Conservation (phyloP, 2,797 vertebrate species). For the Carduelis carduelis region DNA sequence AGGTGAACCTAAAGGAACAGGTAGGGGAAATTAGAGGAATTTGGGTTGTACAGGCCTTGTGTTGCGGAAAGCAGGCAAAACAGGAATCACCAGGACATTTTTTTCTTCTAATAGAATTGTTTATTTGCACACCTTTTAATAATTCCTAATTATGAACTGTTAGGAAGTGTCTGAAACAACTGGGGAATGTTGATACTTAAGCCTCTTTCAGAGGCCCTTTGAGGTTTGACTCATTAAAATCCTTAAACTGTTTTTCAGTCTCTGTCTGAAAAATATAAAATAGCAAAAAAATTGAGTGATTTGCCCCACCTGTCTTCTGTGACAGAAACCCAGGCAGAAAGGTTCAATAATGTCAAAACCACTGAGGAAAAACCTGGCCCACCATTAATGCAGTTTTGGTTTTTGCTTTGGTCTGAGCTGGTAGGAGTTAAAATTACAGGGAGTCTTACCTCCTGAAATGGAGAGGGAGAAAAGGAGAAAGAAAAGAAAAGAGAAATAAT, state of each 20-base stretch:
- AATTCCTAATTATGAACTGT: neutral
- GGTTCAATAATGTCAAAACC: neutral
- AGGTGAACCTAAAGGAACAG: neutral
- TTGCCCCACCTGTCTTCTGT: neutral
- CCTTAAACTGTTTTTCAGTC: neutral
- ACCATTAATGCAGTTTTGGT: neutral
- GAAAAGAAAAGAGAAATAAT: neutral
- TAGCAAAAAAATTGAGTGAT: neutral
- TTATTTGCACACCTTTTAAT: neutral
- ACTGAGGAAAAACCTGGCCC: neutral
- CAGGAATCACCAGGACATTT: neutral
- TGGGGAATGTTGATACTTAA: neutral
- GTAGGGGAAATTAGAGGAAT: neutral
- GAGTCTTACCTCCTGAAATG: constrained; percentile 14
- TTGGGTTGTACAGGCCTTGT: neutral
- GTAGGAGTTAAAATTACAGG: constrained; percentile 16
- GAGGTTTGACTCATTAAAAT: neutral
- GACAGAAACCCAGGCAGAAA: neutral
- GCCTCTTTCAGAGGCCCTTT: neutral
- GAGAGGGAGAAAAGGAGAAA: neutral
- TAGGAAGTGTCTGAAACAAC: neutral
- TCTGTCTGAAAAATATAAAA: neutral
- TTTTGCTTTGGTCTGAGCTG: neutral
- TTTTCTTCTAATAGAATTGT: neutral
- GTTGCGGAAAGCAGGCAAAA: neutral